phyloP scores from a whole-genome alignment of 2,797 vertebrate species.

The Propithecus deckenii region DNA sequence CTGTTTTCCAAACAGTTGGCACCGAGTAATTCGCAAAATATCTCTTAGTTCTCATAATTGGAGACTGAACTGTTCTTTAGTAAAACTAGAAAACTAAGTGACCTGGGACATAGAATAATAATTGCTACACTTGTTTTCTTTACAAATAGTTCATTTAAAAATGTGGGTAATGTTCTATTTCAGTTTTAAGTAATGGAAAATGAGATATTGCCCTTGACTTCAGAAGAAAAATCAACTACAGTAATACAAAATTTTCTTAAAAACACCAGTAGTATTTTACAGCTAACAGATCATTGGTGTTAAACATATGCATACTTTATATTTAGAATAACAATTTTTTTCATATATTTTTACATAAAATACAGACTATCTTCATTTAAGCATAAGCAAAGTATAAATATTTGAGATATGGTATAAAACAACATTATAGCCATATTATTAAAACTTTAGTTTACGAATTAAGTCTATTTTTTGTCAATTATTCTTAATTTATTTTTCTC shows the following conservation, averaged over 20 bases:
- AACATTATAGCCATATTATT: background rate
- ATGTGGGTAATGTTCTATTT: background rate
- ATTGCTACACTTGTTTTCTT: background rate
- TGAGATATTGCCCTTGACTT: background rate
- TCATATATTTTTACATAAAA: background rate
- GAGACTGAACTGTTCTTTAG: background rate
- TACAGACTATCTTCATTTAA: background rate
- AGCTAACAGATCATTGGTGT: background rate
- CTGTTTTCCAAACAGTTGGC: background rate
- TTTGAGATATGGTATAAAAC: background rate
- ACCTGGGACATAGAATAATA: background rate
- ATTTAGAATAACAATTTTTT: background rate
- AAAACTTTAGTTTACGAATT: background rate
- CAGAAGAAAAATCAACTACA: background rate
- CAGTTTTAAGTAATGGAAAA: background rate
- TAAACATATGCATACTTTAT: background rate
- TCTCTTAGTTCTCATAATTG: background rate
- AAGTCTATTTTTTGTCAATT: background rate
- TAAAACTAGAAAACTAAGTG: background rate
- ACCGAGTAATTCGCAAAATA: background rate
- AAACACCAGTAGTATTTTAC: background rate
- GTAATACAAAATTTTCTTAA: background rate
- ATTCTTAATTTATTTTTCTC: background rate
- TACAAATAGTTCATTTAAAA: background rate
- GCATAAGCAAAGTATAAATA: background rate